Evolutionary conservation across 2,797 vertebrate genomes (phyloP).

Genomic region (Cynopterus sphinx): DNA sequence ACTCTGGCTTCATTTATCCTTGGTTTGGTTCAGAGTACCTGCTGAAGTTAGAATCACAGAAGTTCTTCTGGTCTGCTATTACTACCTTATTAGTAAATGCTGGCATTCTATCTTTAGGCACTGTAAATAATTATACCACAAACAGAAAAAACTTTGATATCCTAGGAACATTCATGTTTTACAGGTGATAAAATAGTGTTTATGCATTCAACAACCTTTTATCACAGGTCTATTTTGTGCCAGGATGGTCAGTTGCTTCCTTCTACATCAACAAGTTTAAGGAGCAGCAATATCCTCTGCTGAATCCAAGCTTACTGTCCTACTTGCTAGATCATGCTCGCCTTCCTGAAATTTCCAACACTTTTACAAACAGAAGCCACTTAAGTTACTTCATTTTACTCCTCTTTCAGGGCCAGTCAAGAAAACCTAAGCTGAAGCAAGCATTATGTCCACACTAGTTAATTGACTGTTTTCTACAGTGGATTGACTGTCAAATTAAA

Average conservation of each 20-base stretch:
- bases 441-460: background rate
- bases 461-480: background rate
- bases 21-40: background rate
- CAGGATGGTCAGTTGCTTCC: background rate
- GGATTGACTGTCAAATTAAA: background rate
- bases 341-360: background rate
- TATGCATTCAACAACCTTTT: background rate
- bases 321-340: background rate
- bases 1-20: background rate
- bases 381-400: background rate
- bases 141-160: background rate
- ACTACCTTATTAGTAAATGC: background rate
- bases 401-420: background rate
- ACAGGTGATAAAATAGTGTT: background rate
- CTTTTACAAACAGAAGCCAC: background rate
- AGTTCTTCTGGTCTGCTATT: background rate
- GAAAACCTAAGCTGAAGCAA: background rate
- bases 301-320: background rate
- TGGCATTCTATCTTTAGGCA: background rate
- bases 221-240: background rate
- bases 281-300: background rate
- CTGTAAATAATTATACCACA: background rate
- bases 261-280: background rate
- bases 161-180: background rate
- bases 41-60: background rate